Evolutionary conservation across 2,113 vertebrate genomes (phyloP).

Genomic region (Lota lota): DNA sequence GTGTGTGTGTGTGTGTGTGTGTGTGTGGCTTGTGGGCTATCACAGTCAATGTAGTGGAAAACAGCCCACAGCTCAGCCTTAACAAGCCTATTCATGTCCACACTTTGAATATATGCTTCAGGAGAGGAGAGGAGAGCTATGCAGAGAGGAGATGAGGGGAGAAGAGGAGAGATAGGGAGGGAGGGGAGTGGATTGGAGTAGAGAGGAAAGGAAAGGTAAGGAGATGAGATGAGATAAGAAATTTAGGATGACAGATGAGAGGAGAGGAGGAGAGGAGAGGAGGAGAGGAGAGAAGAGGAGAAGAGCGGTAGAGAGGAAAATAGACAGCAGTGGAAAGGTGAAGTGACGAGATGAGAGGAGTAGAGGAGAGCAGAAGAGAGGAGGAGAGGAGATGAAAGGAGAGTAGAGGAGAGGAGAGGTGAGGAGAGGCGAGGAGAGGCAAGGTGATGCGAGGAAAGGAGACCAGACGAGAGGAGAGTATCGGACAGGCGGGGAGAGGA

Average conservation of each 20-base stretch:
- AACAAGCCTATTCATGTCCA: constrained; percentile 48
- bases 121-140: constrained; percentile 21
- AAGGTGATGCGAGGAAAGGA: constrained; percentile 35
- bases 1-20: constrained; percentile 40
- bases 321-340: neutral
- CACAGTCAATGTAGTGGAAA: constrained; percentile 52
- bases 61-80: constrained; percentile 25
- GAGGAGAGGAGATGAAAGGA: neutral
- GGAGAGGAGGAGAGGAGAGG: neutral
- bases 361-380: neutral
- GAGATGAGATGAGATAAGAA: constrained; percentile 1
- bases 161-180: neutral
- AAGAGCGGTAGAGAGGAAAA: neutral
- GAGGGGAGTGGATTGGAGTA: no score
- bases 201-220: no score
- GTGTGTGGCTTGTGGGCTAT: constrained; percentile 50
- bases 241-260: constrained; percentile 31
- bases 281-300: neutral
- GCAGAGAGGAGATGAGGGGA: constrained; percentile 21
- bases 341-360: neutral
- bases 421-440: constrained; percentile 19
- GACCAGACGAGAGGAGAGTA: neutral
- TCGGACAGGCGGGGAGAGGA: neutral
- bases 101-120: constrained; percentile 14
- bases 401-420: neutral